Evolutionary conservation across 2,797 vertebrate genomes (phyloP).

Genomic region (Varecia variegata): DNA sequence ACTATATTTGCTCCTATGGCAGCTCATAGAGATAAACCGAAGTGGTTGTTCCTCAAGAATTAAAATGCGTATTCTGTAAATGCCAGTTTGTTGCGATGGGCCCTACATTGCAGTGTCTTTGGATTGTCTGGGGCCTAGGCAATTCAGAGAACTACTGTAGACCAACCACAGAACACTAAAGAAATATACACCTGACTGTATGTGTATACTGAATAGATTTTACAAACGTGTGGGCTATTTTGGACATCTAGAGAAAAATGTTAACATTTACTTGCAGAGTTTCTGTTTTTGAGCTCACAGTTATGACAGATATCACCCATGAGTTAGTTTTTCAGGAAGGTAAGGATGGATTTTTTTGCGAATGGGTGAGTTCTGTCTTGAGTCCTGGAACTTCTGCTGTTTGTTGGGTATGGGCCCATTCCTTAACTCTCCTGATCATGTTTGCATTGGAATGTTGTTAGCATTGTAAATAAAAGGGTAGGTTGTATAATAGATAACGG

Average conservation of each 20-base stretch:
- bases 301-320: neutral
- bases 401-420: neutral
- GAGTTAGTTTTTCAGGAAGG: neutral
- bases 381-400: neutral
- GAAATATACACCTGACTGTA: rapidly evolving
- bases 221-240: neutral
- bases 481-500: conserved; percentile 78
- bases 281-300: conserved; percentile 28
- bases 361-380: neutral
- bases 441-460: conserved; percentile 80
- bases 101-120: neutral
- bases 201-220: neutral
- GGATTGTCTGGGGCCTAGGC: neutral
- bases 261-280: neutral
- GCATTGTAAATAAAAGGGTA: conserved; percentile 84
- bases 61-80: neutral
- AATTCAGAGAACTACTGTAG: neutral
- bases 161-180: neutral
- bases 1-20: neutral
- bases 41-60: neutral
- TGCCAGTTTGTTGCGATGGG: neutral
- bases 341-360: neutral
- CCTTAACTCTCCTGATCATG: neutral
- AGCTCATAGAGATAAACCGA: neutral
- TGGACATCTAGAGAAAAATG: neutral